These are phyloP conservation scores for Heliconius erato DNA, from an alignment of 2,888 invertebrate genomes.

Conservation along the genomic window DNA sequence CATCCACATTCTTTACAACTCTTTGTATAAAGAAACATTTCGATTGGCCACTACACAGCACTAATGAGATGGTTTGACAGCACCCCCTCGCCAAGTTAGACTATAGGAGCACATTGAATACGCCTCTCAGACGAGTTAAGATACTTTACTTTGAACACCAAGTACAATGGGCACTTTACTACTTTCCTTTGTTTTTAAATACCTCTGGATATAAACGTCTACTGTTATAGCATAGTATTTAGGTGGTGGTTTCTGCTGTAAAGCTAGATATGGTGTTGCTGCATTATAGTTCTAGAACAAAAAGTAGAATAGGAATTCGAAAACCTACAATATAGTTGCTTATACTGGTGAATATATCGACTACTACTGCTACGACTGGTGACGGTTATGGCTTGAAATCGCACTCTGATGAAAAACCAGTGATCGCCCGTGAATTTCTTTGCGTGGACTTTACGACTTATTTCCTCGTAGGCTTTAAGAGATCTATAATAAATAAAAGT, in stretches of 20 bases:
- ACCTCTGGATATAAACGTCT: conserved; percentile 22
- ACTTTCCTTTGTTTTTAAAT: conserved; percentile 45
- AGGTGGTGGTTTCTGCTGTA: not conserved
- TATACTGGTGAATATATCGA: no score
- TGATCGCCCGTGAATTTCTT: no score
- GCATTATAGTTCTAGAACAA: not conserved
- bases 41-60: conserved; percentile 47
- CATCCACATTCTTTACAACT: conserved; percentile 12
- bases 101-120: conserved; percentile 39
- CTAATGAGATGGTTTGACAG: conserved; percentile 49
- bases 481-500: no score
- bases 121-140: conserved; percentile 51
- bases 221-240: not conserved
- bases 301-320: not conserved
- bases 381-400: no score
- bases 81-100: conserved; percentile 45
- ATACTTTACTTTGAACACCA: conserved; percentile 49
- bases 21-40: conserved; percentile 22
- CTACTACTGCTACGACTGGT: no score
- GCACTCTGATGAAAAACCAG: no score
- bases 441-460: no score
- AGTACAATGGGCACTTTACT: conserved; percentile 47
- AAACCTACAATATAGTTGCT: no score
- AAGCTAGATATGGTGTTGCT: not conserved
- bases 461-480: no score